Conservation (phyloP, 2,113 vertebrate species). For the Lasiurus cinereus region DNA sequence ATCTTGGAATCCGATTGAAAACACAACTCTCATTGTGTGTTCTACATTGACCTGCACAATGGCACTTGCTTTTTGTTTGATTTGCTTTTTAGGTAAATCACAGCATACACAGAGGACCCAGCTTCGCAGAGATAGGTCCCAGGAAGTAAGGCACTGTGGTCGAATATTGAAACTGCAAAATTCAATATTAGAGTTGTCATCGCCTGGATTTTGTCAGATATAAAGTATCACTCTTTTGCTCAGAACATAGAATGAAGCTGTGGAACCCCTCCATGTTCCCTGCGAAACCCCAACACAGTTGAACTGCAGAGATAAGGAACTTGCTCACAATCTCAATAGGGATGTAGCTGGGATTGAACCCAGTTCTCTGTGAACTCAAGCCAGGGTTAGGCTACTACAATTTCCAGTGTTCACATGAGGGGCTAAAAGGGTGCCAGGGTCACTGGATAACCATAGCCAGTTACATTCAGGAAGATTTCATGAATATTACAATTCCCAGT, state of each 20-base stretch:
- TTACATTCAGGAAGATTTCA: neutral
- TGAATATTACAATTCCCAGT: neutral
- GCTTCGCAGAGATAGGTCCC: neutral
- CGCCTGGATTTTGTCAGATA: neutral
- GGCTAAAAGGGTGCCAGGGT: neutral
- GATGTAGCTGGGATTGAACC: neutral
- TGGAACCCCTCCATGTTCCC: neutral
- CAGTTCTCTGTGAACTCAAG: neutral
- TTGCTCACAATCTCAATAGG: neutral
- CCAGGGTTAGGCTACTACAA: neutral
- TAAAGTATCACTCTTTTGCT: neutral
- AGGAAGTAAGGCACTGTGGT: neutral
- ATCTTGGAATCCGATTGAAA: neutral
- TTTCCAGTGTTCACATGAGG: neutral
- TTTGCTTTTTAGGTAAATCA: neutral
- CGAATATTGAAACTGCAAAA: neutral
- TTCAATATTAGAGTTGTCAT: neutral
- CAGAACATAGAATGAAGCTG: neutral
- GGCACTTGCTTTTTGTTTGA: neutral
- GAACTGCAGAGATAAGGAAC: neutral
- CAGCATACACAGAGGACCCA: neutral
- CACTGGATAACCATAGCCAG: neutral
- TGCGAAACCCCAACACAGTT: rapidly evolving
- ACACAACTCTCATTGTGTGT: neutral
- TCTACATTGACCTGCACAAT: neutral